Evolutionary conservation across 2,113 vertebrate species (phyloP).

Genomic region (Tenrec ecaudatus): DNA sequence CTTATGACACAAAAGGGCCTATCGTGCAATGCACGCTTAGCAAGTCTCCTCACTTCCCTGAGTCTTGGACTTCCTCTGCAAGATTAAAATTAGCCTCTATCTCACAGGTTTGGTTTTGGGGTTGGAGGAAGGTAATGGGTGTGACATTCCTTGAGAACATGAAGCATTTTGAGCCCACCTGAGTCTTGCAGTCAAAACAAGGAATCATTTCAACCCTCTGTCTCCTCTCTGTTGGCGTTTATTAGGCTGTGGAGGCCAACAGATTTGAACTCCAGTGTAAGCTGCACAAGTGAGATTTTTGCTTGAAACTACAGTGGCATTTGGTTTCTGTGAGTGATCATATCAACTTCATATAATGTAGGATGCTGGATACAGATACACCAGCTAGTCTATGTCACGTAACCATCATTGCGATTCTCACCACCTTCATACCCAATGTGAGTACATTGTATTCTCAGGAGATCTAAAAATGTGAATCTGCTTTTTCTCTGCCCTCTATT

Average conservation of each 20-base stretch:
- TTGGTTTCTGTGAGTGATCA: not conserved
- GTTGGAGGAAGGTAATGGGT: slow-evolving; percentile 8
- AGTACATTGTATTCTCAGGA: not conserved
- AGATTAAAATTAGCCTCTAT: not conserved
- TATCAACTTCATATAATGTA: not conserved
- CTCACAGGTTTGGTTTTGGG: not conserved
- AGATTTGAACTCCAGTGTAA: not conserved
- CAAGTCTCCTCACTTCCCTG: not conserved
- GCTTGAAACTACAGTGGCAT: not conserved
- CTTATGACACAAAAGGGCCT: not conserved
- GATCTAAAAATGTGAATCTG: not conserved
- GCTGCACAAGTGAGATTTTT: not conserved
- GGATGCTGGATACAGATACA: too few species aligned
- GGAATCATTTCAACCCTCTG: not conserved
- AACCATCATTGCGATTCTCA: not conserved
- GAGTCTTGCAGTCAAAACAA: not conserved
- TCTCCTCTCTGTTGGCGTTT: not conserved
- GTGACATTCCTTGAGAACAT: not conserved
- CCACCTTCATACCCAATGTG: not conserved
- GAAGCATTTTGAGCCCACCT: not conserved
- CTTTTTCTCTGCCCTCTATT: not conserved
- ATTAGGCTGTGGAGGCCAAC: not conserved
- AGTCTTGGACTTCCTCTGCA: not conserved
- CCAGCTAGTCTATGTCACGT: not conserved
- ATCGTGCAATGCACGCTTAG: not conserved